phyloP scores from a whole-genome alignment of 2,888 invertebrate species.

The Napeogenes sylphis region DNA sequence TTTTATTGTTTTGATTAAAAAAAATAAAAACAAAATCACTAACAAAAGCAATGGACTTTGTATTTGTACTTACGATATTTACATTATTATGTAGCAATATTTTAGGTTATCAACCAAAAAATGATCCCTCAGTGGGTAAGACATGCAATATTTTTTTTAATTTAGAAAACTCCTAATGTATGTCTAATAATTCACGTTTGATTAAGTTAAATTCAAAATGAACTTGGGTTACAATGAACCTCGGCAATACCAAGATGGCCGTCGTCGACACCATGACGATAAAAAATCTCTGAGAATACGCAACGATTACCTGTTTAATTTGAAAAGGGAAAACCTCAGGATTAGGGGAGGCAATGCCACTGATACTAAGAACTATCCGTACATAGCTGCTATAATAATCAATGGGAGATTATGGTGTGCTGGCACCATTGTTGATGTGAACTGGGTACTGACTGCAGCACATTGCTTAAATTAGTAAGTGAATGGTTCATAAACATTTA shows the following conservation, averaged over 20 bases:
- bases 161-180: too few relatives aligned
- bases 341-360: slow-evolving; percentile 51
- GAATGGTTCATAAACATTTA: not conserved
- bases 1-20: not conserved
- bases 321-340: slow-evolving; percentile 35
- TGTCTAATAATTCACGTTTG: not conserved
- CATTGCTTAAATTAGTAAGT: slow-evolving; percentile 72
- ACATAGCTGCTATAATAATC: slow-evolving; percentile 66
- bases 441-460: slow-evolving; percentile 69
- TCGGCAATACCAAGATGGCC: slow-evolving; percentile 21
- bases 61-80: not conserved
- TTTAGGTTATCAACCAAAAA: slow-evolving; percentile 2
- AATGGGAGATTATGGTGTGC: slow-evolving; percentile 69
- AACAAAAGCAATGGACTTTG: not conserved
- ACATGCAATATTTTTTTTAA: not conserved
- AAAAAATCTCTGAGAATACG: slow-evolving; percentile 40
- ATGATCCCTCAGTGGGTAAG: slow-evolving; percentile 26
- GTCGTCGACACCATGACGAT: slow-evolving; percentile 32
- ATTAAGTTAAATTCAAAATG: slow-evolving; percentile 40
- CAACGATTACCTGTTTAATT: slow-evolving; percentile 38
- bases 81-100: not conserved
- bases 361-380: slow-evolving; percentile 60
- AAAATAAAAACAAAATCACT: not conserved
- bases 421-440: slow-evolving; percentile 61
- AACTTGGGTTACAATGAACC: slow-evolving; percentile 29